These are phyloP conservation scores for Microhierax caerulescens DNA, from an alignment of 2,797 vertebrate genomes.

Conservation along the genomic window DNA sequence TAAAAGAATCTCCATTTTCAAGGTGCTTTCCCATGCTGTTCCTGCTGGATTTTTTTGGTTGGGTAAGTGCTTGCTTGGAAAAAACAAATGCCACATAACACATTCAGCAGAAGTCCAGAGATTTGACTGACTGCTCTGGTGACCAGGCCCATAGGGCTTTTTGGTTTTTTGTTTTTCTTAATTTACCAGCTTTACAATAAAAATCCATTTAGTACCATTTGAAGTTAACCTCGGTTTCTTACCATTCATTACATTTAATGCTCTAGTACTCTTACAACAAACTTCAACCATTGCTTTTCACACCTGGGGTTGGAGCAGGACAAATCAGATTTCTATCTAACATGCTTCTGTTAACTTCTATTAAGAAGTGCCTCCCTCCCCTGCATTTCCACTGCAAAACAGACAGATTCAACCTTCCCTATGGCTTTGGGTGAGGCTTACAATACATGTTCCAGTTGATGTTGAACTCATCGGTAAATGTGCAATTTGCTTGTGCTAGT, in stretches of 20 bases:
- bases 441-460: background rate
- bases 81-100: background rate
- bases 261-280: background rate
- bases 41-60: constrained; percentile 87
- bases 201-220: background rate
- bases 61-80: constrained; percentile 75
- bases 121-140: background rate
- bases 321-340: background rate
- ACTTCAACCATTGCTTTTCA: background rate
- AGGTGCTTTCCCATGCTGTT: constrained; percentile 79
- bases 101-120: background rate
- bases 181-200: background rate
- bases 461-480: background rate
- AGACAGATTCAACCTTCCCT: background rate
- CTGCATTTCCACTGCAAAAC: background rate
- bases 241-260: background rate
- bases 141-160: background rate
- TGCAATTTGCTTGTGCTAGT: background rate
- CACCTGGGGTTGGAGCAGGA: background rate
- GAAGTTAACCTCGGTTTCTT: background rate
- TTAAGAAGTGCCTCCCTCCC: background rate
- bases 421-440: background rate
- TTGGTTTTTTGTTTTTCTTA: background rate
- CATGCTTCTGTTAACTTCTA: background rate
- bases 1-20: constrained; percentile 77